Evolutionary conservation across 2,797 vertebrate species (phyloP).

Genomic region (Halcyon chelicuti): DNA sequence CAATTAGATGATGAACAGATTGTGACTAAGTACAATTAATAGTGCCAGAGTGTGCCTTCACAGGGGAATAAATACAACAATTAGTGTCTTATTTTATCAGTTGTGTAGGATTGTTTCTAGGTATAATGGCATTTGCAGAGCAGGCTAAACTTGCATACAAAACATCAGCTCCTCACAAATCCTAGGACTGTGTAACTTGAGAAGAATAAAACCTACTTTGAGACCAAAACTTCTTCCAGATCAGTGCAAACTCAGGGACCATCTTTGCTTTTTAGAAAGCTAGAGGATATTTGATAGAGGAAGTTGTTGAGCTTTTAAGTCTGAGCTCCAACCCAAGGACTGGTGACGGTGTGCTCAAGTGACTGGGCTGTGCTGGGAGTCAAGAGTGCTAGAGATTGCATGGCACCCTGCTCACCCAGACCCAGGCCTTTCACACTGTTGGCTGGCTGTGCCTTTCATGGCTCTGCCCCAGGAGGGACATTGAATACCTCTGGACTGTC

Average conservation of each 20-base stretch:
- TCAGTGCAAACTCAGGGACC: neutral
- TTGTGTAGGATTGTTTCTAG: constrained; percentile 52
- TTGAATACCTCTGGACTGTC: neutral
- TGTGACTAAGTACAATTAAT: constrained; percentile 68
- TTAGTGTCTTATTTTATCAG: constrained; percentile 54
- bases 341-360: rapidly evolving
- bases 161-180: neutral
- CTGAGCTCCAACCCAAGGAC: neutral
- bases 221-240: neutral
- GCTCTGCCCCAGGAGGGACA: neutral
- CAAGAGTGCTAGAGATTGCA: neutral
- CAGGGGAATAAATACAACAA: constrained; percentile 58
- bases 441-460: neutral
- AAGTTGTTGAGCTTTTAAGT: neutral
- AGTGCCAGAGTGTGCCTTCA: constrained; percentile 8
- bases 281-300: neutral
- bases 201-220: neutral
- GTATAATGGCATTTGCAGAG: neutral
- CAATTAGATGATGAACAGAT: constrained; percentile 53
- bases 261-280: neutral
- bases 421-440: neutral
- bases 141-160: neutral
- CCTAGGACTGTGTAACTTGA: neutral
- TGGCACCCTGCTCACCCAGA: rapidly evolving
- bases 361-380: neutral